Base-by-base conservation (phyloP, 1,140 invertebrate species). In the Potamilus streckersoni region DNA sequence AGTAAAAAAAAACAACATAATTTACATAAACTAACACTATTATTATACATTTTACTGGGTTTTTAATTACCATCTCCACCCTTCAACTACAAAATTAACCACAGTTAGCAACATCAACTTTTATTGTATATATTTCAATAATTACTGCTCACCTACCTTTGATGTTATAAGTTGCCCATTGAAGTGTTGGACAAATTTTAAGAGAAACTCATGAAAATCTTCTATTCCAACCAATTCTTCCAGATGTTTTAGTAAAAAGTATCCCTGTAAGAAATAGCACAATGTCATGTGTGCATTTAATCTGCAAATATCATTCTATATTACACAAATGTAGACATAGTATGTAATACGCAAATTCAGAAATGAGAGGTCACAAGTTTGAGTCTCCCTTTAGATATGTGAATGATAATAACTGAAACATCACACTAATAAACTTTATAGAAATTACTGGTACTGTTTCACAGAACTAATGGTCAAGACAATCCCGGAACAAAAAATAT, bases 201-300 rank as follows among this genome's bases (percentile, higher is more conserved):
- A 38, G n/a, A 76, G 31, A 61, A 71, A 66, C 17, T 49, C 2
- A 19, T 20, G 23, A 31, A 71, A 76, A 15, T 2, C 12, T 11
- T 5, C n/a, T 8, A 4, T 55, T 20, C 67, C 68, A 59, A 64
- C 49, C n/a, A 49, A n/a, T 23, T 71, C 62, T 67, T 80, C 79
- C 8, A 80, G 58, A 73, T 85, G 80, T 61, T 83, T 75, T 6
- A 91, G 80, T 3, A 91, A 83, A 72, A 91, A 91, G 79, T 90
- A 91, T 49, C 91, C 91, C 87, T 87, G 78, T 71, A 80, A 81
- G 58, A 72, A 68, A 73, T 27, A 4, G 11, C 60, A 72, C 4
- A 38, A 38, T 38, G 38, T 8, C 38, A 38, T 38, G 38, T 38
- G 38, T 15, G 69, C 56, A 74, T 63, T 27, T 38, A 23, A 11